phyloP scores from a whole-genome alignment of 2,888 invertebrate species.

The Andrena minutula region DNA sequence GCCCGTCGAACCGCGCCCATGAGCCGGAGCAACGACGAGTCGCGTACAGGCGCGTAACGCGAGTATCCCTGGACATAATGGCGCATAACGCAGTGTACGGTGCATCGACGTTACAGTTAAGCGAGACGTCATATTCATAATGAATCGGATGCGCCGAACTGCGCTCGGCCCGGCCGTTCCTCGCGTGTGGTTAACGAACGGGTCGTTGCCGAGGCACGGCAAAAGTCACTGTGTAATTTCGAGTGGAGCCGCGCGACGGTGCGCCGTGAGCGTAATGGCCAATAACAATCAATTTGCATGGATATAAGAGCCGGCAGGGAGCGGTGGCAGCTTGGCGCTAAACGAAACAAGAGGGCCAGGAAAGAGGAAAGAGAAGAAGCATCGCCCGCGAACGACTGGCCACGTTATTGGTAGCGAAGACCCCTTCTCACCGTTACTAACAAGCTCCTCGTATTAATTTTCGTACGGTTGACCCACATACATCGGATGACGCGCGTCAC shows the following conservation, averaged over 20 bases:
- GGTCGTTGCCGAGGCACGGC: constrained; percentile 30
- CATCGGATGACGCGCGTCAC: constrained; percentile 32
- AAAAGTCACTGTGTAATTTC: constrained; percentile 61
- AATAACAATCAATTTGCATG: constrained; percentile 75
- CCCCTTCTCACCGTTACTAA: constrained; percentile 50
- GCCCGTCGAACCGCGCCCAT: constrained; percentile 52
- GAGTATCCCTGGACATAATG: constrained; percentile 67
- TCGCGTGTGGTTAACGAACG: constrained; percentile 25
- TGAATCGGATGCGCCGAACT: constrained; percentile 58
- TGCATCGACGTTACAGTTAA: constrained; percentile 63
- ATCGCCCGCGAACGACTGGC: background rate
- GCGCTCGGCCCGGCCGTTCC: constrained; percentile 1
- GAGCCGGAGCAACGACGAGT: constrained; percentile 21
- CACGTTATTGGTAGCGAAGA: constrained; percentile 20
- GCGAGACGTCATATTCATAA: constrained; percentile 61
- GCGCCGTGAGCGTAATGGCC: constrained; percentile 57
- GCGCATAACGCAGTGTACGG: constrained; percentile 61
- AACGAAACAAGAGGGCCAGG: constrained; percentile 17
- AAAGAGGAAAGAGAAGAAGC: background rate
- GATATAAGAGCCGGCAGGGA: constrained; percentile 64
- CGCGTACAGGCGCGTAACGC: constrained; percentile 47
- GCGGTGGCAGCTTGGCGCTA: constrained; percentile 8
- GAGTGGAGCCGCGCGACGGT: constrained; percentile 21
- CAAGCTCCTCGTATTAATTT: constrained; percentile 65
- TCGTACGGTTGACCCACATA: constrained; percentile 63